Evolutionary conservation across 2,797 vertebrate genomes (phyloP).

Genomic region (Silurus lanzhouensis): DNA sequence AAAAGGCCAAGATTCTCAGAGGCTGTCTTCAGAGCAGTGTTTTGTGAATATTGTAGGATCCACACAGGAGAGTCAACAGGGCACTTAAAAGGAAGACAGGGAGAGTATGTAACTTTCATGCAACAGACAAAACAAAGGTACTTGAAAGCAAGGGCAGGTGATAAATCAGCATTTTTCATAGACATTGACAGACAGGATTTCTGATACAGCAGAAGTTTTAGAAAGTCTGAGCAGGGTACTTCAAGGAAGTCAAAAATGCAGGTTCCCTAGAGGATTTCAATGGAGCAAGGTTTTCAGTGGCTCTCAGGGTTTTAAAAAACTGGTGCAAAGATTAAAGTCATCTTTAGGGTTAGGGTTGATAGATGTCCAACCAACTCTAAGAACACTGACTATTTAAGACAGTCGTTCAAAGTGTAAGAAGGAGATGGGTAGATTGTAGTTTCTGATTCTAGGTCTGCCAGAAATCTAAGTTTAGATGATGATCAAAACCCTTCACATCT

Average conservation of each 20-base stretch:
- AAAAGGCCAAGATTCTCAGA: neutral
- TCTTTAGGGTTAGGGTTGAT: neutral
- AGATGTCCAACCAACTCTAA: neutral
- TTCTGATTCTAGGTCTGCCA: neutral
- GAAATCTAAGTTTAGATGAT: neutral
- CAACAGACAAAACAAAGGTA: neutral
- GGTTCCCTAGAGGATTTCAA: neutral
- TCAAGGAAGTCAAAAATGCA: neutral
- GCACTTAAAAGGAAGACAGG: neutral
- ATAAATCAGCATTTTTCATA: neutral
- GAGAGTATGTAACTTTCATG: neutral
- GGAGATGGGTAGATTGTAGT: neutral
- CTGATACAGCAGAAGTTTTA: neutral
- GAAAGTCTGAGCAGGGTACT: neutral
- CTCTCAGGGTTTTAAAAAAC: neutral
- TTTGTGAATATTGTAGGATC: neutral
- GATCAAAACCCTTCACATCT: neutral
- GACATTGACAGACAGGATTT: neutral
- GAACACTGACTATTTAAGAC: neutral
- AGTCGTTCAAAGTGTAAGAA: neutral
- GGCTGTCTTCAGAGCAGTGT: neutral
- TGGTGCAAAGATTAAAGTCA: neutral
- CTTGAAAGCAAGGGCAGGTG: neutral
- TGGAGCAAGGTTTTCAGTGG: no score
- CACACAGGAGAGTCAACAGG: neutral